Percentiles rank a stretch among this genome's conserved stretches.
Conservation (phyloP, 2,113 vertebrate species). For the Nannospalax galili region DNA sequence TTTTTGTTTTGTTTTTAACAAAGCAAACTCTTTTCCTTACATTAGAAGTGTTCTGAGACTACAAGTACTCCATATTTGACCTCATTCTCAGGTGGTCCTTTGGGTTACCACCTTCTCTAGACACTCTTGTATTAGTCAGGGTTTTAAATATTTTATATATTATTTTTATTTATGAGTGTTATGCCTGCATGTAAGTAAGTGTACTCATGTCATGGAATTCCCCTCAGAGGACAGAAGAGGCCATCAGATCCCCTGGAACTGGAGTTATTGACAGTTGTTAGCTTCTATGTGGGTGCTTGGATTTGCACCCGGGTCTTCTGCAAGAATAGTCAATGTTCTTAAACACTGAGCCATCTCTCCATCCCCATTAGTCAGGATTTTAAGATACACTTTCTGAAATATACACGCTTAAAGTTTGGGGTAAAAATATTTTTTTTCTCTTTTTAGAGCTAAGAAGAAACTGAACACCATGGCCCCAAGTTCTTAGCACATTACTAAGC, state of each 20-base stretch:
- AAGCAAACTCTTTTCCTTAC: neutral
- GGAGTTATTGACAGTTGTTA: no score
- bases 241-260: no score
- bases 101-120: neutral
- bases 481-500: neutral
- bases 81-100: neutral
- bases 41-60: neutral
- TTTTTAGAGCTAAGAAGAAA: constrained; percentile 17
- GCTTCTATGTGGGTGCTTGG: no score
- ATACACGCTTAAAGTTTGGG: neutral
- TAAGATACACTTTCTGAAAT: constrained; percentile 13
- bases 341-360: no score
- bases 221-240: no score
- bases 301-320: no score
- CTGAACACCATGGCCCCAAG: neutral
- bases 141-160: no score
- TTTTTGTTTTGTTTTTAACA: neutral
- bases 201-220: no score
- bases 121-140: neutral
- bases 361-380: neutral
- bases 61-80: neutral
- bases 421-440: neutral
- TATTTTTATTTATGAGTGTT: no score
- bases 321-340: no score
- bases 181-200: no score